phyloP scores from a whole-genome alignment of 2,797 vertebrate species.

The Anisognathus igniventris region DNA sequence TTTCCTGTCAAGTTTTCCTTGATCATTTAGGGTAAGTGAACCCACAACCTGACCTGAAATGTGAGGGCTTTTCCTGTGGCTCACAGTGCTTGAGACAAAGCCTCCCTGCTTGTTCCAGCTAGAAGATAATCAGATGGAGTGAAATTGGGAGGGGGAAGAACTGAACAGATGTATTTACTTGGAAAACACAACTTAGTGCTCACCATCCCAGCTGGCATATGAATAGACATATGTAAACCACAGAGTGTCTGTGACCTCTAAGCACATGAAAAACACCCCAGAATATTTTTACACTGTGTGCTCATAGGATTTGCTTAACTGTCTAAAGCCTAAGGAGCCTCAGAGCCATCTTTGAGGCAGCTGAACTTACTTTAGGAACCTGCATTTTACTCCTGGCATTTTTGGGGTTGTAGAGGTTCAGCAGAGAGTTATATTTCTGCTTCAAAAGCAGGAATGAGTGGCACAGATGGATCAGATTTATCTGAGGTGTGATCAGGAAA shows the following conservation, averaged over 20 bases:
- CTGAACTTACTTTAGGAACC: neutral
- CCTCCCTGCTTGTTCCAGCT: rapidly evolving
- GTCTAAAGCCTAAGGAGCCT: neutral
- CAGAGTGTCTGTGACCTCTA: neutral
- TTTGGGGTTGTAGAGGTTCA: neutral
- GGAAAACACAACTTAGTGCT: neutral
- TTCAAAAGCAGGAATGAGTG: neutral
- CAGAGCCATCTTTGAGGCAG: neutral
- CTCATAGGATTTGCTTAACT: neutral
- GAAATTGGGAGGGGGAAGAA: neutral
- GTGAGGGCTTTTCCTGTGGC: neutral
- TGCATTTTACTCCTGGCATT: neutral
- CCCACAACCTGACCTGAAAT: neutral
- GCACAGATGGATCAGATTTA: neutral
- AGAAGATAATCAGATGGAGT: neutral
- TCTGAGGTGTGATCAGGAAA: neutral
- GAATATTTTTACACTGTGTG: neutral
- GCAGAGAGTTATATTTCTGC: neutral
- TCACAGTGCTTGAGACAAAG: neutral
- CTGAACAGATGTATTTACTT: conserved; percentile 24
- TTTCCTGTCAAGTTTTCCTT: neutral
- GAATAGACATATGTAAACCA: neutral
- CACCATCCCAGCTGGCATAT: neutral
- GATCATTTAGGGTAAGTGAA: neutral
- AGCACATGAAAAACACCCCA: neutral